A percentile compares a stretch with the other conserved stretches of the same genome.
These are phyloP conservation scores for Phycodurus eques DNA, from an alignment of 2,113 vertebrate species.

Conservation along the genomic window DNA sequence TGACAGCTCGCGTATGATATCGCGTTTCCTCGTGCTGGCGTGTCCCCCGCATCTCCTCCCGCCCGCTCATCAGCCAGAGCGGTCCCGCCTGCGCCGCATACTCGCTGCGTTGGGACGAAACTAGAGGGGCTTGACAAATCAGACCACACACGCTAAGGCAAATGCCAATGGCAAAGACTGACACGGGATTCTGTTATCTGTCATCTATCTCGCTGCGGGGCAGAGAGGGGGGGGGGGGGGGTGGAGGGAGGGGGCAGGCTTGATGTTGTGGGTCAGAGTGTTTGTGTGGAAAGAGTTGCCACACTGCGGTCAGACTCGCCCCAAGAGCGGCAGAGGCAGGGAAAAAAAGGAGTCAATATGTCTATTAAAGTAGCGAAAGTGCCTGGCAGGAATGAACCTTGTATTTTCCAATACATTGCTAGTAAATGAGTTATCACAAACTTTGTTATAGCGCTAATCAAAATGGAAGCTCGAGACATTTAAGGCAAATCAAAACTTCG, in stretches of 20 bases:
- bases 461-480: background rate
- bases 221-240: background rate
- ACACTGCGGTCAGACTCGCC: background rate
- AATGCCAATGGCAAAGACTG: slow-evolving; percentile 14
- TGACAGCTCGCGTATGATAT: slow-evolving; percentile 50
- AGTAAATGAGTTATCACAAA: slow-evolving; percentile 2
- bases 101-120: no score
- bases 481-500: background rate
- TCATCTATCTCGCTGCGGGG: slow-evolving; percentile 22
- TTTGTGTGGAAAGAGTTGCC: slow-evolving; percentile 10
- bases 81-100: slow-evolving; percentile 7
- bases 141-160: slow-evolving; percentile 57
- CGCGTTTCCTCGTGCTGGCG: slow-evolving; percentile 51
- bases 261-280: background rate
- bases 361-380: slow-evolving; percentile 1
- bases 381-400: slow-evolving; percentile 6
- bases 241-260: background rate
- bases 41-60: slow-evolving; percentile 24
- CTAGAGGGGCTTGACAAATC: slow-evolving; percentile 21
- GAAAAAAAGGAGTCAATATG: background rate
- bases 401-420: background rate
- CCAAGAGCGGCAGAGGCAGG: slow-evolving; percentile 3
- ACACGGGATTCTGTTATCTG: slow-evolving; percentile 27
- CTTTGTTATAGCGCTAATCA: background rate
- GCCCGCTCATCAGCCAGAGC: slow-evolving; percentile 16